Evolutionary conservation across 2,797 vertebrate genomes (phyloP), one percentile per base, ranked within the genome.

Genomic region (Myotis findleyi): DNA sequence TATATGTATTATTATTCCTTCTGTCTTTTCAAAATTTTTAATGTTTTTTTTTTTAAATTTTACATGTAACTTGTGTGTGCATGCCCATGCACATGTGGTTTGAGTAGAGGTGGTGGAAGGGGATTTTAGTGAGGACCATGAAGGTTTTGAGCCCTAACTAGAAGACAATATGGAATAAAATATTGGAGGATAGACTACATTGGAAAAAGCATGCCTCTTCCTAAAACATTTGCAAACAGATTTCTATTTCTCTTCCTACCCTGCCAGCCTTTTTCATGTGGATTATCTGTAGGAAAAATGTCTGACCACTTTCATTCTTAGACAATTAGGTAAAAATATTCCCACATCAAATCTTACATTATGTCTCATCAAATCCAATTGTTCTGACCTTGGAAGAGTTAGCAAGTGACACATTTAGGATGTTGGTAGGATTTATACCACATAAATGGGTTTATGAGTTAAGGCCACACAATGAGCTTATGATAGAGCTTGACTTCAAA

Each of bases 251-350:
- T 80, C n/a, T 5, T 68, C 18, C 18, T 11, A 20, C 36, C 7
- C 13, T 53, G 23, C 59, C 57, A 11, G 27, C 71, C 33, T 53
- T 83, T 89, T 55, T 38, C 38, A 41, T 51, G 18, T 57, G 6
- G 2, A 59, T 47, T 91, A 76, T 64, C 33, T 64, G 14, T 14
- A 55, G n/a, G 36, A 81, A 55, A 84, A 6, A 64, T 64, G 2
- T n/a, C 85, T 76, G 41, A 80, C 13, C 23, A 18, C 27, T 82
- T 96, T 86, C 66, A 53, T 75, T 83, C 72, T 84, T 89, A 80
- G 82, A 57, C 18, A 49, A 36, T 85, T 87, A 77, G 53, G 16
- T 47, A 71, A 92, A 86, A 91, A 51, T 23, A 75, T 69, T 38
- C 12, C 21, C 62, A 36, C 57, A 55, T 82, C n/a, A 64, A 57